A percentile compares a stretch with the other conserved stretches of the same genome.
Evolutionary conservation across 2,888 invertebrate genomes (phyloP).

Genomic region (Diaphora mendica): DNA sequence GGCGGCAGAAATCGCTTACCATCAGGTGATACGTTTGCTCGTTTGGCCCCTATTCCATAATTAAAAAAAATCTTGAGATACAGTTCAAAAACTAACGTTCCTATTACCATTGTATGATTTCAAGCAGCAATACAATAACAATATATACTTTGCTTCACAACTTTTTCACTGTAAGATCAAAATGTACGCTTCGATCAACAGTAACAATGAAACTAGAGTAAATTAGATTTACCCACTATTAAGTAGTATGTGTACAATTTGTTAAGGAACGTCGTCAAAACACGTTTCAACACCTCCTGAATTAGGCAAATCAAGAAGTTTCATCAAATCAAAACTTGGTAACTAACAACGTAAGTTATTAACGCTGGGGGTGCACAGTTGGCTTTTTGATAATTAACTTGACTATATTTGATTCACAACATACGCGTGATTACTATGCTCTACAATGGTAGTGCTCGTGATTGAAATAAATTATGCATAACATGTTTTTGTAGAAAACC

Average conservation of each 20-base stretch:
- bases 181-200: neutral
- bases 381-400: slow-evolving; percentile 45
- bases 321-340: slow-evolving; percentile 59
- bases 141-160: neutral
- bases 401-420: slow-evolving; percentile 15
- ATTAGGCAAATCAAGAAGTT: slow-evolving; percentile 50
- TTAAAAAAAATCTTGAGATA: no score
- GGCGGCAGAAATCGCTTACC: no score
- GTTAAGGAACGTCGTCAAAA: slow-evolving; percentile 23
- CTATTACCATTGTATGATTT: neutral
- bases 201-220: slow-evolving; percentile 21
- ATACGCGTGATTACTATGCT: slow-evolving; percentile 12
- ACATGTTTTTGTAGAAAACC: slow-evolving; percentile 29
- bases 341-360: slow-evolving; percentile 58
- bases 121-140: neutral
- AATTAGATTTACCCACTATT: slow-evolving; percentile 35
- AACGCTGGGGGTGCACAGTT: slow-evolving; percentile 41
- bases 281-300: slow-evolving; percentile 39
- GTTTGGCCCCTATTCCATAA: no score
- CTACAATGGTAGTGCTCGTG: slow-evolving; percentile 23
- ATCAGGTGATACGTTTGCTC: no score
- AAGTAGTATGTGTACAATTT: slow-evolving; percentile 42
- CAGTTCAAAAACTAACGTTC: neutral
- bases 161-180: neutral
- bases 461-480: slow-evolving; percentile 26